These are phyloP conservation scores for Petromus typicus DNA, from an alignment of 2,113 vertebrate genomes.

Conservation along the genomic window DNA sequence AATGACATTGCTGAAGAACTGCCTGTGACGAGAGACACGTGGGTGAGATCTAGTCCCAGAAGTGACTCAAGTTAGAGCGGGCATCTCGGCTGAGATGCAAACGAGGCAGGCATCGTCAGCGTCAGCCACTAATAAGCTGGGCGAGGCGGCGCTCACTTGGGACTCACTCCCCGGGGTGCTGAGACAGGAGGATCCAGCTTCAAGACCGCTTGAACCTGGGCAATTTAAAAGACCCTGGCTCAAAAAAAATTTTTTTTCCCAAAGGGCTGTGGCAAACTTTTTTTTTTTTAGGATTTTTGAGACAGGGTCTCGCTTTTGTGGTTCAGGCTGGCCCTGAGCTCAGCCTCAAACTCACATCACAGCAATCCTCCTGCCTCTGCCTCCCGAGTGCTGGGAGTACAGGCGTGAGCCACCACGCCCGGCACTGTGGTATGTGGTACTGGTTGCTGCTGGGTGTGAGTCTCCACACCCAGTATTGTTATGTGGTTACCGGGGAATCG, in stretches of 20 bases:
- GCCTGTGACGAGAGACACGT: slow-evolving; percentile 82
- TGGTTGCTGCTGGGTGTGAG: too few relatives aligned
- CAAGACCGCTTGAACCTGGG: background rate
- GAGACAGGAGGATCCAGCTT: background rate
- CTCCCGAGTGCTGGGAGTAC: too few relatives aligned
- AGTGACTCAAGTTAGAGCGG: background rate
- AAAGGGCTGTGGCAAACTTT: background rate
- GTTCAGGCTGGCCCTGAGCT: too few relatives aligned
- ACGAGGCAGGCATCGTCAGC: background rate
- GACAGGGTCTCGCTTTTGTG: too few relatives aligned
- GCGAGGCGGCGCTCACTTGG: background rate
- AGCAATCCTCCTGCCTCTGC: too few relatives aligned
- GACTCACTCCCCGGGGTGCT: background rate
- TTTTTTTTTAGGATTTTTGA: too few relatives aligned
- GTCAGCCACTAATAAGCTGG: background rate
- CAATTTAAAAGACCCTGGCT: background rate
- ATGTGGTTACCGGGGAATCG: too few relatives aligned
- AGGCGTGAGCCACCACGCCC: too few relatives aligned
- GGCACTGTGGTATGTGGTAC: too few relatives aligned
- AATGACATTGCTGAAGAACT: slow-evolving; percentile 87
- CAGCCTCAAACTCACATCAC: too few relatives aligned
- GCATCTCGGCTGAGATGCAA: slow-evolving; percentile 2
- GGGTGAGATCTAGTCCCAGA: background rate
- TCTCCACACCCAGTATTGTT: too few relatives aligned
- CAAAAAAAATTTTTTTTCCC: background rate